Percentiles rank a stretch among this genome's conserved stretches.
These are phyloP conservation scores for Drosophila bunnanda DNA, from an alignment of 2,888 invertebrate species.

Conservation along the genomic window DNA sequence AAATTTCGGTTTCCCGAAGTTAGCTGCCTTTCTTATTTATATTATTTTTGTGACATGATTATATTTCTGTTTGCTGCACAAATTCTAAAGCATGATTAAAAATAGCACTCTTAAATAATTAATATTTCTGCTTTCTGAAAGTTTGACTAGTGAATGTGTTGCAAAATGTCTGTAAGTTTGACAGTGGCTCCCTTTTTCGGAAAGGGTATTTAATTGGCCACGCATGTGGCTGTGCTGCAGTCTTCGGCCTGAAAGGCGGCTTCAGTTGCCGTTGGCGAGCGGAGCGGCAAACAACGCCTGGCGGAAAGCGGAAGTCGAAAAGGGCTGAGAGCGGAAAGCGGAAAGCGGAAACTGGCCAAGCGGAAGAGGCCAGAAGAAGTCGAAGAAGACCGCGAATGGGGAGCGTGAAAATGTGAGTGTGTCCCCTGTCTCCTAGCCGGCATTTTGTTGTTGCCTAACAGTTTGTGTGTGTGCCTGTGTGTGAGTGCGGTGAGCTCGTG, in stretches of 20 bases:
- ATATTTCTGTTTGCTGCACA: too few species aligned
- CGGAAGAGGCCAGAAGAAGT: constrained; percentile 22
- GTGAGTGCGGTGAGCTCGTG: constrained; percentile 60
- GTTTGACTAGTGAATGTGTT: background rate
- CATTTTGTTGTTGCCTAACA: constrained; percentile 19
- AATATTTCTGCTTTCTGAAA: background rate
- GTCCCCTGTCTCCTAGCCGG: constrained; percentile 31
- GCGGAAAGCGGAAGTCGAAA: constrained; percentile 14
- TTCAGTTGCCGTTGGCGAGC: constrained; percentile 64
- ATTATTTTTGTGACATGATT: too few species aligned
- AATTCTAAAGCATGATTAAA: too few species aligned
- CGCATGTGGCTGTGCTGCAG: constrained; percentile 43
- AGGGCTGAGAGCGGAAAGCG: constrained; percentile 7
- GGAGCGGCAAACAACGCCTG: constrained; percentile 54
- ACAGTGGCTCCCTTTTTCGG: too few species aligned
- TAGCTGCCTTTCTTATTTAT: too few species aligned
- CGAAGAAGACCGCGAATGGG: constrained; percentile 34
- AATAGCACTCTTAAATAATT: too few species aligned
- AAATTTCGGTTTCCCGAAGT: too few species aligned
- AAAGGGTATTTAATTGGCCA: constrained; percentile 43
- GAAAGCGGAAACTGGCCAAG: constrained; percentile 28
- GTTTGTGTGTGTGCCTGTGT: constrained; percentile 16
- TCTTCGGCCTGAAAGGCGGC: constrained; percentile 75
- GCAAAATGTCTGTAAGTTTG: background rate
- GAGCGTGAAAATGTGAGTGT: constrained; percentile 61